Percentiles rank a stretch among this genome's conserved stretches.
phyloP scores from a whole-genome alignment of 1,140 invertebrate species.

The Acromyrmex heyeri region DNA sequence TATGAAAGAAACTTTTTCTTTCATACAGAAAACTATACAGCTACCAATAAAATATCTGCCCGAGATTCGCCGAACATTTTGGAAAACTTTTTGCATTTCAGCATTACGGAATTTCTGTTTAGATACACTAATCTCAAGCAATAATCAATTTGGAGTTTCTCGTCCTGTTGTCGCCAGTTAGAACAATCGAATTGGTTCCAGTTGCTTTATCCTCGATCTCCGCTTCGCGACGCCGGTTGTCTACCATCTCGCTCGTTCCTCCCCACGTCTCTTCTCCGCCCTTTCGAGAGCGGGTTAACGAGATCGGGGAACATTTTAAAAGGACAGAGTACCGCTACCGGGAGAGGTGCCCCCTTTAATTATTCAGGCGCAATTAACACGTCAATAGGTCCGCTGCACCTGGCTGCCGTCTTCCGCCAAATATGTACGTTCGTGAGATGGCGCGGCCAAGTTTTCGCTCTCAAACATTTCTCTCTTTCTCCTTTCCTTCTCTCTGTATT shows the following conservation, averaged over 20 bases:
- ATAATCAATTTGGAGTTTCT: neutral
- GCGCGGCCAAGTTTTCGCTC: constrained; percentile 47
- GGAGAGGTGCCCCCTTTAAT: constrained; percentile 79
- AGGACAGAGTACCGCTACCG: constrained; percentile 77
- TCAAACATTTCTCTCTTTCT: constrained; percentile 32
- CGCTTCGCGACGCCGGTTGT: constrained; percentile 3
- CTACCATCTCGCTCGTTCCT: constrained; percentile 5
- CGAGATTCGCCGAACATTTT: neutral
- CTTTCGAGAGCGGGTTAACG: constrained; percentile 74
- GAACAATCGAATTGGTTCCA: constrained; percentile 54
- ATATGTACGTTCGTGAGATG: constrained; percentile 74
- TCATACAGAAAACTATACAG: neutral
- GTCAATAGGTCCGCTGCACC: constrained; percentile 84
- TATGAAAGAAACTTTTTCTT: neutral
- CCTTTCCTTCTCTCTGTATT: constrained; percentile 33
- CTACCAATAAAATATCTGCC: neutral
- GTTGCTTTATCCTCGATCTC: constrained; percentile 41
- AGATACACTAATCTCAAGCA: constrained; percentile 3
- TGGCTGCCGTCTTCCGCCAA: constrained; percentile 81
- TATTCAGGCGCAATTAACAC: constrained; percentile 85
- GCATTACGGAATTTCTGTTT: constrained; percentile 13
- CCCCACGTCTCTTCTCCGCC: neutral
- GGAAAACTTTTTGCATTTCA: constrained; percentile 1
- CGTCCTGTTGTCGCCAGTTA: neutral
- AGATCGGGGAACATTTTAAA: constrained; percentile 83